phyloP scores from a whole-genome alignment of 2,113 vertebrate species.

The Fregetta grallaria region DNA sequence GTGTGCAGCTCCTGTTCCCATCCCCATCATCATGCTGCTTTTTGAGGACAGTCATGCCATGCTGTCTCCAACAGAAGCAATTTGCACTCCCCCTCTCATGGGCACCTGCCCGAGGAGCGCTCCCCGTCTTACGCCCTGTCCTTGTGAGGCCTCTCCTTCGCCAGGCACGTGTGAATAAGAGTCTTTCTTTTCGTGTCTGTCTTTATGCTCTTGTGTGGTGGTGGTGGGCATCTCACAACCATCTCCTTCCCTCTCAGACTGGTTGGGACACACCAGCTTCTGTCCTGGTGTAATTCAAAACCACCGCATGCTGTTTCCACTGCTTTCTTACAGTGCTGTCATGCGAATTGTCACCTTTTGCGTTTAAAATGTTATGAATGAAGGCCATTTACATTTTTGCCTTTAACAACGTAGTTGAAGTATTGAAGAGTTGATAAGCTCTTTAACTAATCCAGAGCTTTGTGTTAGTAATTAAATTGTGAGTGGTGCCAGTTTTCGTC shows the following conservation, averaged over 20 bases:
- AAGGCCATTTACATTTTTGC: background rate
- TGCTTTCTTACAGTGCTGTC: background rate
- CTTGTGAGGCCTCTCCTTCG: background rate
- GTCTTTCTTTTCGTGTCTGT: background rate
- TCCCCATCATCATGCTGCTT: background rate
- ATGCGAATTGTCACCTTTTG: background rate
- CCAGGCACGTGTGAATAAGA: rapidly evolving
- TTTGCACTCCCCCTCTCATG: rapidly evolving
- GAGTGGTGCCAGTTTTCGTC: background rate
- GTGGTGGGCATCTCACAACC: background rate
- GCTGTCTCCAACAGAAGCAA: background rate
- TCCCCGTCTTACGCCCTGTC: background rate
- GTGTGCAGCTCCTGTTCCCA: background rate
- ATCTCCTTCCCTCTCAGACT: background rate
- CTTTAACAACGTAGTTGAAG: background rate
- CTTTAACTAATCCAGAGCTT: background rate
- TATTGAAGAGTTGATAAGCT: background rate
- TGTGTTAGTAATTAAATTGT: background rate
- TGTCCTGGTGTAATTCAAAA: background rate
- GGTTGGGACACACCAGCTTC: background rate
- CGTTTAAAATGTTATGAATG: background rate
- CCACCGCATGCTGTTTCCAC: background rate
- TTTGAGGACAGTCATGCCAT: background rate
- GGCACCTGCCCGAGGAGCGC: background rate
- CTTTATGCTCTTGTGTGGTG: background rate